Conservation (phyloP, 2,113 vertebrate genomes). For the Pedionomus torquatus region DNA sequence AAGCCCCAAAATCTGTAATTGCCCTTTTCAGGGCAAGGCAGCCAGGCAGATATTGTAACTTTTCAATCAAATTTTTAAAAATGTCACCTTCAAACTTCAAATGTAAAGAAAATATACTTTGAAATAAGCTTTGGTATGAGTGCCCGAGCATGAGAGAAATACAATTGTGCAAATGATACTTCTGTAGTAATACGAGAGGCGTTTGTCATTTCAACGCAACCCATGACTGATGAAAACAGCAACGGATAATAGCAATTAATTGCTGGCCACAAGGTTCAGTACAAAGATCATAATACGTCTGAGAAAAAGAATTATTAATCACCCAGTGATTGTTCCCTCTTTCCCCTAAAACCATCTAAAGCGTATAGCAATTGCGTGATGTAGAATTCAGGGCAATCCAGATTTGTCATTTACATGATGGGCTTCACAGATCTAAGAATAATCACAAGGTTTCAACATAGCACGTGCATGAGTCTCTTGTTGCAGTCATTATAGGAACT, state of each 20-base stretch:
- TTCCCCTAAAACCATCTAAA: not conserved
- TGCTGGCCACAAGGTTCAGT: not conserved
- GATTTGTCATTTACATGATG: conserved; percentile 9
- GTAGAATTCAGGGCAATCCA: not conserved
- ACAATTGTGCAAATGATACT: not conserved
- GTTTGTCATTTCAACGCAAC: not conserved
- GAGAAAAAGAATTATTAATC: not conserved
- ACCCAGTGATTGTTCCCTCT: not conserved
- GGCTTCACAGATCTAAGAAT: conserved; percentile 15
- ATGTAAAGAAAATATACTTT: not conserved
- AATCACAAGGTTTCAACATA: conserved; percentile 46
- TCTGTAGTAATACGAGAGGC: not conserved
- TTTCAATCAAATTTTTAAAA: not conserved
- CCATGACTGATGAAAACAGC: not conserved
- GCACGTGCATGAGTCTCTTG: conserved; percentile 6
- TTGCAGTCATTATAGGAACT: conserved; percentile 24
- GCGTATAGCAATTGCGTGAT: not conserved
- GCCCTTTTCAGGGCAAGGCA: not conserved
- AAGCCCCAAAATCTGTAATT: not conserved
- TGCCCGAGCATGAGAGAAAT: not conserved
- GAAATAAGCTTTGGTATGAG: not conserved
- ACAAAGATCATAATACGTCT: not conserved
- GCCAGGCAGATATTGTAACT: not conserved
- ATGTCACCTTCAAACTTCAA: not conserved
- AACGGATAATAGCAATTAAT: not conserved